A percentile compares a stretch with the other conserved stretches of the same genome.
These are phyloP conservation scores for Branchinecta sandiegonensis DNA, from an alignment of 2,888 invertebrate genomes.

Conservation along the genomic window DNA sequence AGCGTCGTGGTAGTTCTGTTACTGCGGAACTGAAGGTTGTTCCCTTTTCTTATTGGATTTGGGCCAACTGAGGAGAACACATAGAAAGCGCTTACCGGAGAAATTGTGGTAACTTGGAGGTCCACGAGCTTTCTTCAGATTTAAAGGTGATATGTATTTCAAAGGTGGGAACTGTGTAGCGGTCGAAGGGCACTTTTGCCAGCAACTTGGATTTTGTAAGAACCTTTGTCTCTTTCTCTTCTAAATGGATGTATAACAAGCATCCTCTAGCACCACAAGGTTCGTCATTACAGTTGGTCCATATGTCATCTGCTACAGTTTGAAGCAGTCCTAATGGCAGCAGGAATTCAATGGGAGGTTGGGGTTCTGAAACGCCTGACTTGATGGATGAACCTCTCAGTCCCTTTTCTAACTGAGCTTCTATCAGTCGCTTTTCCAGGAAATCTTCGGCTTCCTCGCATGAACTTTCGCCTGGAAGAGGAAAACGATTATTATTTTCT, in stretches of 20 bases:
- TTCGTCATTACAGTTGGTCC: not conserved
- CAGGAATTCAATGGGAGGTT: constrained; percentile 3
- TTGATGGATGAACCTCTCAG: not conserved
- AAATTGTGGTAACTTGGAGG: constrained; percentile 5
- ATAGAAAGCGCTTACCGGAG: not conserved
- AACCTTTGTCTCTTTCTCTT: not conserved
- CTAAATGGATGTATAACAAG: not conserved
- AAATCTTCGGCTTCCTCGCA: constrained; percentile 6
- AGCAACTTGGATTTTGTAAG: constrained; percentile 2
- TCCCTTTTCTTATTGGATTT: too few species aligned
- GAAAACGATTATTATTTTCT: not conserved
- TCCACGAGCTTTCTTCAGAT: constrained; percentile 3
- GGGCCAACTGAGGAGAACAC: too few species aligned
- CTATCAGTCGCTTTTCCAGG: constrained; percentile 7
- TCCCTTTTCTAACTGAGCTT: not conserved
- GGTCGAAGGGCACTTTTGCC: not conserved
- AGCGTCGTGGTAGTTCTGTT: too few species aligned
- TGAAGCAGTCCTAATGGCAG: constrained; percentile 4
- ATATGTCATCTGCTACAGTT: constrained; percentile 1
- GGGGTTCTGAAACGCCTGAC: not conserved
- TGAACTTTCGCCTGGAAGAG: not conserved
- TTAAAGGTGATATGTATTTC: constrained; percentile 2
- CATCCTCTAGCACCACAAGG: constrained; percentile 15
- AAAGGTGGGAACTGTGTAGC: not conserved
- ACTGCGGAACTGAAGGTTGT: too few species aligned